Evolutionary conservation across 2,888 invertebrate genomes (phyloP).

Genomic region (Boloria selene): DNA sequence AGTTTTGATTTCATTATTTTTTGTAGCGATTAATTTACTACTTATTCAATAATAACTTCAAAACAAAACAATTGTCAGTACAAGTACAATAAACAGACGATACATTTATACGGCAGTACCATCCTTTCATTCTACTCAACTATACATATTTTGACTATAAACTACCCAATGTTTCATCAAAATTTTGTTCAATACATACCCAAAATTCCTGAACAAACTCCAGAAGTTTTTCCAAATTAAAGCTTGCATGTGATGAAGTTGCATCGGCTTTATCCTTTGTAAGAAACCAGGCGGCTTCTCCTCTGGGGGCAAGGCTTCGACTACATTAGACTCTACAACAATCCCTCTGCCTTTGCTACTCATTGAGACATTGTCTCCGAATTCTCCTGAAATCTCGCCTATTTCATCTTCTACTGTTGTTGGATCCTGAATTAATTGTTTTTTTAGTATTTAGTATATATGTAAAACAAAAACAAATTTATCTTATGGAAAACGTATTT

Average conservation of each 20-base stretch:
- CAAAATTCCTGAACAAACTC: constrained; percentile 92
- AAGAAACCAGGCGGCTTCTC: constrained; percentile 82
- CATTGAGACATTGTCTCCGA: constrained; percentile 92
- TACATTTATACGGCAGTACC: too few species aligned
- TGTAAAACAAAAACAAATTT: too few species aligned
- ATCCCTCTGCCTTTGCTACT: constrained; percentile 86
- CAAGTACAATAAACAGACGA: too few species aligned
- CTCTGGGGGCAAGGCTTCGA: constrained; percentile 87
- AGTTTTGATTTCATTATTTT: too few species aligned
- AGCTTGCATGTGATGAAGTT: constrained; percentile 89
- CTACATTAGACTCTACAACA: constrained; percentile 77
- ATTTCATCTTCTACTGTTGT: constrained; percentile 85
- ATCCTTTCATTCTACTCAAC: too few species aligned
- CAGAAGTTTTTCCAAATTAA: constrained; percentile 94
- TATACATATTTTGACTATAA: too few species aligned
- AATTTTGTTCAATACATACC: constrained; percentile 62
- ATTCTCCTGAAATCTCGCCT: constrained; percentile 92
- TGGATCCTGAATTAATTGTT: constrained; percentile 72
- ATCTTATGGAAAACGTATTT: too few species aligned
- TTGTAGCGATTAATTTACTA: too few species aligned
- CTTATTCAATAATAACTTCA: too few species aligned
- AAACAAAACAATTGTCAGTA: too few species aligned
- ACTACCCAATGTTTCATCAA: too few species aligned
- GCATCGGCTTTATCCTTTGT: constrained; percentile 85
- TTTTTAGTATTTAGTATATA: neutral